A percentile compares a stretch with the other conserved stretches of the same genome.
Evolutionary conservation across 1,140 invertebrate genomes (phyloP).

Genomic region (Scaptomyza pallida): DNA sequence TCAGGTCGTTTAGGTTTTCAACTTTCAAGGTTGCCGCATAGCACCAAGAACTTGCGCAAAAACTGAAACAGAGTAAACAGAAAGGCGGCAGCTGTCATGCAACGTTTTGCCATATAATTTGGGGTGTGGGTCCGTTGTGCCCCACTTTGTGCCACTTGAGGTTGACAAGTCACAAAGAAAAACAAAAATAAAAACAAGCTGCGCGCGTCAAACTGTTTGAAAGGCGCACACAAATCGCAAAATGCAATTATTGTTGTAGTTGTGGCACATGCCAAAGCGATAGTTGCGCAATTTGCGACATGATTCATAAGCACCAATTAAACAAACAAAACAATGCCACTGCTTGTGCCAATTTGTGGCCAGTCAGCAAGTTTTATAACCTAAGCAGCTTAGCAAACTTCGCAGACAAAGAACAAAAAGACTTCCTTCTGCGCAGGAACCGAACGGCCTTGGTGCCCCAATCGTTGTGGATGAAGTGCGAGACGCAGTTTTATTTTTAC

Average conservation of each 20-base stretch:
- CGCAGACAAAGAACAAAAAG: conserved; percentile 50
- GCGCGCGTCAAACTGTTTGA: conserved; percentile 49
- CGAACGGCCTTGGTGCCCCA: conserved; percentile 55
- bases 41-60: conserved; percentile 61
- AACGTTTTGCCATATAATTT: conserved; percentile 16
- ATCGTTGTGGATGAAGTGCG: conserved; percentile 17
- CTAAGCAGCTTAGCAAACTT: conserved; percentile 62
- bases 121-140: conserved; percentile 45
- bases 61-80: conserved; percentile 30
- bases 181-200: not conserved
- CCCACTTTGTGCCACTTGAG: conserved; percentile 47
- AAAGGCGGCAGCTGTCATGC: conserved; percentile 52
- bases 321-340: conserved; percentile 36
- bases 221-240: conserved; percentile 42
- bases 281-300: conserved; percentile 64
- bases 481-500: conserved; percentile 45
- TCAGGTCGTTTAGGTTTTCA: conserved; percentile 59
- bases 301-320: conserved; percentile 72
- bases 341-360: conserved; percentile 16
- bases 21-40: conserved; percentile 71
- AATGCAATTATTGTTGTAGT: conserved; percentile 21
- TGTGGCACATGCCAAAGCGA: conserved; percentile 63
- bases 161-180: conserved; percentile 59
- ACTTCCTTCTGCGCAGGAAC: conserved; percentile 71
- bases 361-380: conserved; percentile 35